phyloP scores from a whole-genome alignment of 2,888 invertebrate species.

The Netelia fuscicornis region DNA sequence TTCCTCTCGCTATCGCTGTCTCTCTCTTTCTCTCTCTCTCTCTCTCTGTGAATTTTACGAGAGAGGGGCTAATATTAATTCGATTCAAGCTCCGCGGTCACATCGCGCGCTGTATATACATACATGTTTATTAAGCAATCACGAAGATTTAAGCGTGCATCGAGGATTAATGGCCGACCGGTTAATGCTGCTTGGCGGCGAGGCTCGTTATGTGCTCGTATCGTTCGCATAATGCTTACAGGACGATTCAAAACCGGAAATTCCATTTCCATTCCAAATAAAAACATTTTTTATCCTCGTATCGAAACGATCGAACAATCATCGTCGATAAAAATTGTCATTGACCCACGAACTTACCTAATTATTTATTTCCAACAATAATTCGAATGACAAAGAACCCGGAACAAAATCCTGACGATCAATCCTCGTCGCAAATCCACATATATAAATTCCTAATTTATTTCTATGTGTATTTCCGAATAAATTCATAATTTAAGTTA shows the following conservation, averaged over 20 bases:
- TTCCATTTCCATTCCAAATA: neutral
- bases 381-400: no score
- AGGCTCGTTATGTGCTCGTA: slow-evolving; percentile 62
- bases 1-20: neutral
- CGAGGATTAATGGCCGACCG: slow-evolving; percentile 59
- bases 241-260: slow-evolving; percentile 36
- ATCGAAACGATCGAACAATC: neutral
- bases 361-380: no score
- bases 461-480: no score
- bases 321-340: no score
- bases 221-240: slow-evolving; percentile 41
- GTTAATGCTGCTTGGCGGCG: slow-evolving; percentile 49
- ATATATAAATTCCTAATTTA: no score
- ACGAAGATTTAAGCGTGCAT: slow-evolving; percentile 63
- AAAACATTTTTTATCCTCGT: neutral
- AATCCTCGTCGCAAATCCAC: no score
- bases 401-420: no score
- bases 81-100: slow-evolving; percentile 50
- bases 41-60: neutral
- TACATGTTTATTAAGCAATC: slow-evolving; percentile 64
- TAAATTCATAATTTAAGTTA: no score
- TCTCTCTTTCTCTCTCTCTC: neutral
- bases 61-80: slow-evolving; percentile 52
- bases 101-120: slow-evolving; percentile 31
- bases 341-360: no score